Conservation (phyloP, 2,888 invertebrate genomes). For the Sarcophaga caerulescens region DNA sequence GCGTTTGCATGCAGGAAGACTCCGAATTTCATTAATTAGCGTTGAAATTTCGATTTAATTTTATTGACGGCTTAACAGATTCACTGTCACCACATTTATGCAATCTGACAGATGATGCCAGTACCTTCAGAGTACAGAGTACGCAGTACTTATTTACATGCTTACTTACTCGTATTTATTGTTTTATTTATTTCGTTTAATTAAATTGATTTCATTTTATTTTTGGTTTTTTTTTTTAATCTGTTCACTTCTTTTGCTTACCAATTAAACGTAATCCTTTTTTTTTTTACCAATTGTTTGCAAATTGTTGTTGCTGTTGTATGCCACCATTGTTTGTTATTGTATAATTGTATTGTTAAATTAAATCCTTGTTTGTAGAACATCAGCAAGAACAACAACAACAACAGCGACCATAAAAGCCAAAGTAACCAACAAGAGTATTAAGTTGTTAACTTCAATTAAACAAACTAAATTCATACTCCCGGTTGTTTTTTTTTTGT, state of each 20-base stretch:
- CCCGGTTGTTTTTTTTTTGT: conserved; percentile 9
- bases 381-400: conserved; percentile 69
- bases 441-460: conserved; percentile 69
- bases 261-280: background rate
- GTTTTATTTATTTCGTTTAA: background rate
- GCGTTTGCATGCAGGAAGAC: no score
- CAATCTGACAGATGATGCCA: no score
- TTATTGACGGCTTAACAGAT: no score
- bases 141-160: no score
- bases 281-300: conserved; percentile 48
- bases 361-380: conserved; percentile 76
- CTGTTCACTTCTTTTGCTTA: background rate
- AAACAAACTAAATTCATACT: conserved; percentile 50
- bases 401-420: background rate
- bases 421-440: conserved; percentile 60
- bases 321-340: conserved; percentile 18
- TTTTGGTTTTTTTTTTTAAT: no score
- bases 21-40: no score
- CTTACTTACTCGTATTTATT: background rate
- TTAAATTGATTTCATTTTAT: background rate
- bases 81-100: no score
- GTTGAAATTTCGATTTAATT: no score
- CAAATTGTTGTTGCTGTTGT: conserved; percentile 26
- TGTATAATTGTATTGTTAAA: conserved; percentile 66
- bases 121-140: no score